These are phyloP conservation scores for Protaetia brevitarsis DNA, from an alignment of 1,140 invertebrate species.

Conservation along the genomic window DNA sequence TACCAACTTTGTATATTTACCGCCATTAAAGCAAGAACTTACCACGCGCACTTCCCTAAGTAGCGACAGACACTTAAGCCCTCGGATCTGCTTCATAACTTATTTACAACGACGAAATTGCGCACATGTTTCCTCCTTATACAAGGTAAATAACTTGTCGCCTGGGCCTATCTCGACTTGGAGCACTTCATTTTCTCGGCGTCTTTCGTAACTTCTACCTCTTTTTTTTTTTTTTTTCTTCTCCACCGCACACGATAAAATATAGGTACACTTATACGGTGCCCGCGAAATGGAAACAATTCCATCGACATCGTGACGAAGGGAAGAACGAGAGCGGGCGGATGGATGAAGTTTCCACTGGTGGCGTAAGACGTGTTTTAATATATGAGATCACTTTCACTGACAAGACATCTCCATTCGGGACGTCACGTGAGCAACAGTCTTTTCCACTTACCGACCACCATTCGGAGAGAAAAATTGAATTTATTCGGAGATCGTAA, in stretches of 20 bases:
- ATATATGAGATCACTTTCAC: conserved; percentile 13
- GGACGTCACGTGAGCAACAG: background rate
- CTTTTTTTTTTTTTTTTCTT: background rate
- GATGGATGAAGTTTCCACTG: background rate
- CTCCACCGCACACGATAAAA: background rate
- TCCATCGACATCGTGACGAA: background rate
- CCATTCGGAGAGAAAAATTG: conserved; percentile 1
- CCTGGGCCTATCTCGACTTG: background rate
- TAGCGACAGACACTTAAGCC: no score
- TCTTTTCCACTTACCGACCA: conserved; percentile 5
- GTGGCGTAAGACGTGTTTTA: conserved; percentile 7
- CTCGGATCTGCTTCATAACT: no score
- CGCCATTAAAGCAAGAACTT: no score
- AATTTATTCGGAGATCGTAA: background rate
- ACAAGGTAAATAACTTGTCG: no score
- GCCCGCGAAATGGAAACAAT: background rate
- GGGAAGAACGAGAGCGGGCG: background rate
- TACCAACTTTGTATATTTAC: no score
- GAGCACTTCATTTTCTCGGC: background rate
- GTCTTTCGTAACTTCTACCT: no score
- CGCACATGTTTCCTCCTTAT: no score
- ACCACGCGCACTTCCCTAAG: no score
- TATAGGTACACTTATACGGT: background rate
- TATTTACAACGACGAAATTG: no score
- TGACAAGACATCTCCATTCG: conserved; percentile 13